Conservation (phyloP, 2,888 invertebrate species). For the Microdon myrmicae region DNA sequence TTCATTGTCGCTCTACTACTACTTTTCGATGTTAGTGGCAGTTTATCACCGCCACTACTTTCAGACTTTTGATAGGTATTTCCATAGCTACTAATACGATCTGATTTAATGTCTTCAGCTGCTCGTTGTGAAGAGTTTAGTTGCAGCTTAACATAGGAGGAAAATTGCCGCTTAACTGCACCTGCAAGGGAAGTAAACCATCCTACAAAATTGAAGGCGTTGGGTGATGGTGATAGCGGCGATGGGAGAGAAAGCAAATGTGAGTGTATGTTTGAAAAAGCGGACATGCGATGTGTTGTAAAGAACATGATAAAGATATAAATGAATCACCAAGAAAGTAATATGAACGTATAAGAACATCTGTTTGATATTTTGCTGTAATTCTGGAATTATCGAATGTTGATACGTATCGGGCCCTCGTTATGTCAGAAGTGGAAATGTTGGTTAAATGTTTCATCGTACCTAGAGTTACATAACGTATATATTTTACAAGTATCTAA, state of each 20-base stretch:
- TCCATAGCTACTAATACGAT: slow-evolving; percentile 8
- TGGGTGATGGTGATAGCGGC: slow-evolving; percentile 27
- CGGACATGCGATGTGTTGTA: slow-evolving; percentile 15
- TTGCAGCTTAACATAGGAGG: slow-evolving; percentile 85
- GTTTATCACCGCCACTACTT: slow-evolving; percentile 7
- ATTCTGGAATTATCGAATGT: no score
- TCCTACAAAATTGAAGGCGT: slow-evolving; percentile 63
- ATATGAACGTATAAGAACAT: no score
- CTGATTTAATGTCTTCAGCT: slow-evolving; percentile 16
- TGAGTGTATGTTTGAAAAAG: slow-evolving; percentile 19
- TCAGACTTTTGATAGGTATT: slow-evolving; percentile 15
- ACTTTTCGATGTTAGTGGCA: slow-evolving; percentile 15
- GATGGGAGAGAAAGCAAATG: slow-evolving; percentile 29
- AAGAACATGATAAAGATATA: no score
- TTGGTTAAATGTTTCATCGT: no score
- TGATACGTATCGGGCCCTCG: no score
- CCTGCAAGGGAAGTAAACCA: slow-evolving; percentile 77
- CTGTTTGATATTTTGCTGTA: no score
- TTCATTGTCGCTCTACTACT: slow-evolving; percentile 25
- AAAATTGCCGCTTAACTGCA: slow-evolving; percentile 81
- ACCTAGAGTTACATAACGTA: no score
- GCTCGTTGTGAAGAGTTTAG: slow-evolving; percentile 64
- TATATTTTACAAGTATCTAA: no score
- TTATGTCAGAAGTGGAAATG: no score
- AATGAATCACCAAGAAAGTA: no score